phyloP scores from a whole-genome alignment of 2,888 invertebrate species.

The Sthenelais limicola region DNA sequence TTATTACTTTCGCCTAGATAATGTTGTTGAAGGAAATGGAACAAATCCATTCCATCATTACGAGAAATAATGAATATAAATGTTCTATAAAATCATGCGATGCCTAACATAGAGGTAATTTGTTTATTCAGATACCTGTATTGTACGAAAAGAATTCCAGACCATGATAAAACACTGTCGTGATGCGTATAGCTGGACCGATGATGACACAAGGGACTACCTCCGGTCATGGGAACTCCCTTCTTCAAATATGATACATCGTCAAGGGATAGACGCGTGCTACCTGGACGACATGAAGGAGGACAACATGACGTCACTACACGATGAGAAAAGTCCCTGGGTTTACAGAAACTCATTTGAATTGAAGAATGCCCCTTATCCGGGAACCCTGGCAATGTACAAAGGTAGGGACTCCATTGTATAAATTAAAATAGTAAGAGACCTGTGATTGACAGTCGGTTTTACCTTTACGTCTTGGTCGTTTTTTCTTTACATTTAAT shows the following conservation, averaged over 20 bases:
- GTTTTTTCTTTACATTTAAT: no score
- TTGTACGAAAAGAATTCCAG: slow-evolving; percentile 57
- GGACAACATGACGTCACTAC: slow-evolving; percentile 22
- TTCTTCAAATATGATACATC: neutral
- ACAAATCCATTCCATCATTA: no score
- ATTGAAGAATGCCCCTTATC: slow-evolving; percentile 72
- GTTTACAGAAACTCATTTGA: slow-evolving; percentile 70
- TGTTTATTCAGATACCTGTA: slow-evolving; percentile 67
- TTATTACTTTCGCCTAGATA: no score
- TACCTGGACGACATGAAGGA: slow-evolving; percentile 24
- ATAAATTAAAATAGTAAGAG: no score
- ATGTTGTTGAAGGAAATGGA: no score
- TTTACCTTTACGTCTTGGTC: no score
- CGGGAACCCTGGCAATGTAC: slow-evolving; percentile 71
- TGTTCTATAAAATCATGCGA: no score
- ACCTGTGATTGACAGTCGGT: neutral
- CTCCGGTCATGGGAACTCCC: slow-evolving; percentile 62
- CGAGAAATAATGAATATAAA: no score
- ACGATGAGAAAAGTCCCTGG: slow-evolving; percentile 63
- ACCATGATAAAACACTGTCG: slow-evolving; percentile 66
- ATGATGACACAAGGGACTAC: slow-evolving; percentile 70
- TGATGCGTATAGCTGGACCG: slow-evolving; percentile 68
- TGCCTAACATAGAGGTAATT: no score
- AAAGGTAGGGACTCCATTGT: slow-evolving; percentile 59
- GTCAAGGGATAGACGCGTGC: slow-evolving; percentile 30